Evolutionary conservation across 2,888 invertebrate species (phyloP), one percentile per base, ranked within the genome.

Genomic region (Nomada hirtipes): DNA sequence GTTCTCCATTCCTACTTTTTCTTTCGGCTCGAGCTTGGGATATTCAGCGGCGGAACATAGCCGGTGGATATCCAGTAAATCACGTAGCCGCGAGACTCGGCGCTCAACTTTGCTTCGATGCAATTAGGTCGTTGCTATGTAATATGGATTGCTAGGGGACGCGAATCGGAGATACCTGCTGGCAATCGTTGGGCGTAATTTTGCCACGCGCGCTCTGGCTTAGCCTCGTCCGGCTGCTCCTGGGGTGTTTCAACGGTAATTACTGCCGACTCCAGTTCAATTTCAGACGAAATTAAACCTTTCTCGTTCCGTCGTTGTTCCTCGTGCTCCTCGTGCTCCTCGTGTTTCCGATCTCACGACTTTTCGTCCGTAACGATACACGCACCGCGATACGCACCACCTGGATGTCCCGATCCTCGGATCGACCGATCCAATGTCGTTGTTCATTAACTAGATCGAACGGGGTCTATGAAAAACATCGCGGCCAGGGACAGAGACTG

Each of bases 101-200:
- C 20, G 59, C 68, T 80, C 73, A 69, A 73, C 76, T 76, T 69
- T 50, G 64, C 64, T 23, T 36, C 61, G 61, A 36, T 67, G 60
- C 67, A 79, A 79, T 76, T 71, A 70, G 76, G 64, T 53, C 70
- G 53, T 71, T 60, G 60, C 76, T 71, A 36, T 70, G 65, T 50
- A 76, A 65, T 59, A 59, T 36, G 57, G 44, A 68, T 67, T 50
- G 57, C 50, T 55, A 15, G 47, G 75, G 47, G 50, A 26, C 29
- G 50, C 13, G 26, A 20, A 15, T 2, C n/a, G 15, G 23, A 13
- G 18, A 44, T 69, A 44, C 26, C 20, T 11, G 53, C n/a, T 3
- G 44, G n/a, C 18, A 7, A 47, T 44, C 42, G 44, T 57, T n/a
- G 10, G 23, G 13, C 26, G 47, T 47, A 47, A 69, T 59, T 59